A percentile compares a stretch with the other conserved stretches of the same genome.
phyloP scores from a whole-genome alignment of 1,140 invertebrate species.

The Polypedilum vanderplanki region DNA sequence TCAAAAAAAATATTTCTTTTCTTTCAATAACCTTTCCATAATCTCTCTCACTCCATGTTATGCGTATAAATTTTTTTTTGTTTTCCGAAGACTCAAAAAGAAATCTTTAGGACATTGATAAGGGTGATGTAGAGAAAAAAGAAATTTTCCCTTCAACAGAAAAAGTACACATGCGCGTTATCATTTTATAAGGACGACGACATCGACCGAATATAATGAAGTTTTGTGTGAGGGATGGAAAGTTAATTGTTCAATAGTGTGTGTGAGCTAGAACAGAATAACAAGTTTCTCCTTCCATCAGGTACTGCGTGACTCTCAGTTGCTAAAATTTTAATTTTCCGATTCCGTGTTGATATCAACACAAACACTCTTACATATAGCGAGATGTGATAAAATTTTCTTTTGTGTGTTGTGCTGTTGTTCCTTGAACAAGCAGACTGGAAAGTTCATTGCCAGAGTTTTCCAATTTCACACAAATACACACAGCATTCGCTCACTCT shows the following conservation, averaged over 20 bases:
- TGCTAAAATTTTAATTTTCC: slow-evolving; percentile 41
- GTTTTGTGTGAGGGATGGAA: not conserved
- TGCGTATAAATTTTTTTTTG: not conserved
- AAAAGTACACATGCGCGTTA: slow-evolving; percentile 2
- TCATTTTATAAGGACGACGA: not conserved
- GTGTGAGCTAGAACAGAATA: slow-evolving; percentile 4
- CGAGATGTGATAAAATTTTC: not conserved
- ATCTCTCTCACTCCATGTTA: not conserved
- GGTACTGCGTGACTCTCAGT: slow-evolving; percentile 81
- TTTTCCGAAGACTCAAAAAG: slow-evolving; percentile 4
- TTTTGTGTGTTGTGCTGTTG: not conserved
- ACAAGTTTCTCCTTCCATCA: slow-evolving; percentile 46
- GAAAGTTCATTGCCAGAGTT: slow-evolving; percentile 2
- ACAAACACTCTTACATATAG: not conserved
- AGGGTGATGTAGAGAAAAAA: not conserved
- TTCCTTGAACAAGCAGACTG: not conserved
- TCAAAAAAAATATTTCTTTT: no score
- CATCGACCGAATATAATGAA: not conserved
- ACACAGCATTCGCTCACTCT: not conserved
- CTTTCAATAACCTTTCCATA: not conserved
- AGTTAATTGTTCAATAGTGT: not conserved
- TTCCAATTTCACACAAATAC: not conserved
- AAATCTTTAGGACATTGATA: not conserved
- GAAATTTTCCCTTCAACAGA: not conserved
- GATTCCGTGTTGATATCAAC: slow-evolving; percentile 36